Base-by-base conservation (phyloP, 2,888 invertebrate species). In the Nipponacmea schrenckii region DNA sequence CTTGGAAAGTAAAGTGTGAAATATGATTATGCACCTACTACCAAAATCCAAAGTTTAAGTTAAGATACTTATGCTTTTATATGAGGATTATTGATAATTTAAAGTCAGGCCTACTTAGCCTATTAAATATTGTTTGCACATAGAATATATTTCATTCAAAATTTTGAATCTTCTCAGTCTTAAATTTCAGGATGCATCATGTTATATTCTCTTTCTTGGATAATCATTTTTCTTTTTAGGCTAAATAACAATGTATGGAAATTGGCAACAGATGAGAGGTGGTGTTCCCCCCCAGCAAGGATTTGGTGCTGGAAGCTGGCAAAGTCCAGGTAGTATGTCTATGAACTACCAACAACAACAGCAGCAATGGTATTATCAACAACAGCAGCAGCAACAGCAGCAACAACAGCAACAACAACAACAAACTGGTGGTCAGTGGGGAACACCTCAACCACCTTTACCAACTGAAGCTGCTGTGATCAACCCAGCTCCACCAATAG, bases 401-500 rank as follows among this genome's bases (percentile, higher is more conserved):
- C 64, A 63, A 45, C 70, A 67, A 66, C 62, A 67, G 27, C 20
- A 64, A 39, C 24, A 31, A 20, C 68, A 15, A 56, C 73, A 62
- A 68, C 75, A 56, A 50, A 17, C 7, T 56, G 56, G 67, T 39
- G 67, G 67, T 24, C 71, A 71, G 67, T 75, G 62, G 26, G 72
- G 70, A 62, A 62, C 73, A 12, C 76, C 77, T 5, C 71, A 71
- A 31, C 67, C 62, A 17, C 68, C 74, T 15, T 66, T 50, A 62
- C 44, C 12, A 20, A 44, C 24, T 15, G 63, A 63, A 48, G 48
- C 46, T 27, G 46, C 7, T 45, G 63, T 45, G 12, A 26, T 73
- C n/a, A 76, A 79, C 64, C 80, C 82, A 7, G 81, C 84, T 7
- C 86, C 84, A 7, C 80, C 83, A n/a, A 71, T 77, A 26, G 78